Percentiles rank a stretch among this genome's conserved stretches.
Conservation (phyloP, 2,888 invertebrate genomes). For the Acleris literana region DNA sequence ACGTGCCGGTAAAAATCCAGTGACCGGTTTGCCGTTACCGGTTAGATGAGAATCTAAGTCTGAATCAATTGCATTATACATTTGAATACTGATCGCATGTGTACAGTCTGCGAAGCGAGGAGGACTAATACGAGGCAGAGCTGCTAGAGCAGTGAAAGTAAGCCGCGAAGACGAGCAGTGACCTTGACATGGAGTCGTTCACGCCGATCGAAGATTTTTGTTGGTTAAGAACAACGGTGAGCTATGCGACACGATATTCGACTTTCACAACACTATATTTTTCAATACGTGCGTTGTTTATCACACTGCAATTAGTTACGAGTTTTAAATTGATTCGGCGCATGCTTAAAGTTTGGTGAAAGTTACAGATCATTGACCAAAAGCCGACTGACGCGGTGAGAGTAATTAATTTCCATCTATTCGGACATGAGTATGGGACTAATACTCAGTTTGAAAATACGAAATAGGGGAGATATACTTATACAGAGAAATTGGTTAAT, state of each 20-base stretch:
- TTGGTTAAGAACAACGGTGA: constrained; percentile 45
- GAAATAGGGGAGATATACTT: no score
- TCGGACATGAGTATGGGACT: constrained; percentile 11
- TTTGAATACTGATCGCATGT: constrained; percentile 10
- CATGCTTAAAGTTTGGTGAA: constrained; percentile 31
- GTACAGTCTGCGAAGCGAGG: background rate
- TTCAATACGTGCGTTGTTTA: constrained; percentile 9
- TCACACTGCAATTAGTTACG: constrained; percentile 16
- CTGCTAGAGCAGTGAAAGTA: constrained; percentile 36
- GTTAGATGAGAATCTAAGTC: constrained; percentile 42
- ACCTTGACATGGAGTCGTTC: constrained; percentile 62
- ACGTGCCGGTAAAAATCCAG: constrained; percentile 60
- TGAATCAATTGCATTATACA: constrained; percentile 44
- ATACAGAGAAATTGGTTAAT: no score
- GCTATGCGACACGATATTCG: constrained; percentile 40
- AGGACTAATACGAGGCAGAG: background rate
- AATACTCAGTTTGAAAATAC: background rate
- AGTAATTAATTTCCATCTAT: constrained; percentile 31
- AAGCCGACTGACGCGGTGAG: constrained; percentile 21
- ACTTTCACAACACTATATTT: constrained; percentile 25
- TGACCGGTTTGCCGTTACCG: constrained; percentile 36
- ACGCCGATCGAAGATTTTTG: constrained; percentile 51
- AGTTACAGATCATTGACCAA: constrained; percentile 37
- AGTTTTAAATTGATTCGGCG: constrained; percentile 28
- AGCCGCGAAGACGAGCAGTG: constrained; percentile 45